A percentile compares a stretch with the other conserved stretches of the same genome.
These are phyloP conservation scores for Astur gentilis DNA, from an alignment of 2,113 vertebrate species.

Conservation along the genomic window DNA sequence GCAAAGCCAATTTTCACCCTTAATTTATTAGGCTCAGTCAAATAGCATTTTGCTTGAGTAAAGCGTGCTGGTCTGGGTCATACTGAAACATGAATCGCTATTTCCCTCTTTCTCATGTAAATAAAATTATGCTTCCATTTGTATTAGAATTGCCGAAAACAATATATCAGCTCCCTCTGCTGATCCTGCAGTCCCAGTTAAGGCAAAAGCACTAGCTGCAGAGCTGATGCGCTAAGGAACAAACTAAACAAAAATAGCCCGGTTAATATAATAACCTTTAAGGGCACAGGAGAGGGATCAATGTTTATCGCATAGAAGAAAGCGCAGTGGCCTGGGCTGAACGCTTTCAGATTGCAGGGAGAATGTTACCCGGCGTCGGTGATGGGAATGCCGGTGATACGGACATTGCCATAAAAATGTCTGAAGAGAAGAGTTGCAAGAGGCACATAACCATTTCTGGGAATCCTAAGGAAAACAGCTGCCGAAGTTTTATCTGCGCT, in stretches of 20 bases:
- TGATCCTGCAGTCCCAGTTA: not conserved
- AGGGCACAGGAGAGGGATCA: not conserved
- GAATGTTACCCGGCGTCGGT: not conserved
- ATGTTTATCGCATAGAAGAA: not conserved
- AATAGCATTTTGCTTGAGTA: not conserved
- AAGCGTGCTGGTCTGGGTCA: not conserved
- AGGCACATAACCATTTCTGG: constrained; percentile 17
- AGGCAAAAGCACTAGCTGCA: not conserved
- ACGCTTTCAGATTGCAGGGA: not conserved
- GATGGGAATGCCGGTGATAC: not conserved
- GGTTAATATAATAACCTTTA: not conserved
- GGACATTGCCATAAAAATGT: not conserved
- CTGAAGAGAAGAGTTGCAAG: not conserved
- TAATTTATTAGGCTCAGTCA: not conserved
- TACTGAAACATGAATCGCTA: not conserved
- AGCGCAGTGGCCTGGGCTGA: not conserved
- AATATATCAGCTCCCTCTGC: constrained; percentile 44
- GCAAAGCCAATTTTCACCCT: not conserved
- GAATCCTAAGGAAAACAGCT: not conserved
- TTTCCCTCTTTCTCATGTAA: not conserved
- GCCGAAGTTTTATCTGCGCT: not conserved
- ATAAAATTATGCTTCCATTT: constrained; percentile 10
- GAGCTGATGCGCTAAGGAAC: not conserved
- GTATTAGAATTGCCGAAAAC: not conserved
- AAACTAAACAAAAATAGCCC: not conserved